phyloP scores from a whole-genome alignment of 2,888 invertebrate genomes.

The Trachelus stipa region DNA sequence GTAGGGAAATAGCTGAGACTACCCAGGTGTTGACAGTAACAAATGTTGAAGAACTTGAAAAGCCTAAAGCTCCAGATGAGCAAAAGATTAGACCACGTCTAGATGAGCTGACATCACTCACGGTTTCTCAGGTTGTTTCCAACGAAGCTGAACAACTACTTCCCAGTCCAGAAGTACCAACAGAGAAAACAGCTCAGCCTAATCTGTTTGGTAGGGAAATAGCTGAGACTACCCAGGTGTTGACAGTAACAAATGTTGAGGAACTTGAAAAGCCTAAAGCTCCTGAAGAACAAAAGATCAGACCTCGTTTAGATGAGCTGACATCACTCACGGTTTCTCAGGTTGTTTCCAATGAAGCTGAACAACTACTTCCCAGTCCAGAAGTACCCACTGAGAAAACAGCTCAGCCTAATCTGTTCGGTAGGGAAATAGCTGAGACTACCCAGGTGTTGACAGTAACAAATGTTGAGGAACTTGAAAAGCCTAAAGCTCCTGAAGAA shows the following conservation, averaged over 20 bases:
- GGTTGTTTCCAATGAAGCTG: constrained; percentile 43
- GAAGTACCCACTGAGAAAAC: constrained; percentile 37
- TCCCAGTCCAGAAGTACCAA: constrained; percentile 26
- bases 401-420: constrained; percentile 48
- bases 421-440: constrained; percentile 62
- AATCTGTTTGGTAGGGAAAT: constrained; percentile 57
- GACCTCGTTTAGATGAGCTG: constrained; percentile 35
- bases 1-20: constrained; percentile 56
- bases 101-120: constrained; percentile 44
- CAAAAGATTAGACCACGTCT: constrained; percentile 28
- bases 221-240: constrained; percentile 52
- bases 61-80: constrained; percentile 28
- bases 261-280: constrained; percentile 20
- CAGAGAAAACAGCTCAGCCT: constrained; percentile 47
- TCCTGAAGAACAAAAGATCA: constrained; percentile 32
- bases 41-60: constrained; percentile 30
- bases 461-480: constrained; percentile 30
- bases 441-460: constrained; percentile 44
- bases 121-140: constrained; percentile 42
- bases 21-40: constrained; percentile 44
- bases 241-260: constrained; percentile 40
- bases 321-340: constrained; percentile 47
- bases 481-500: constrained; percentile 28
- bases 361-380: constrained; percentile 30
- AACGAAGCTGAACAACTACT: constrained; percentile 44